Conservation (phyloP, 2,113 vertebrate species). For the Willisornis vidua region DNA sequence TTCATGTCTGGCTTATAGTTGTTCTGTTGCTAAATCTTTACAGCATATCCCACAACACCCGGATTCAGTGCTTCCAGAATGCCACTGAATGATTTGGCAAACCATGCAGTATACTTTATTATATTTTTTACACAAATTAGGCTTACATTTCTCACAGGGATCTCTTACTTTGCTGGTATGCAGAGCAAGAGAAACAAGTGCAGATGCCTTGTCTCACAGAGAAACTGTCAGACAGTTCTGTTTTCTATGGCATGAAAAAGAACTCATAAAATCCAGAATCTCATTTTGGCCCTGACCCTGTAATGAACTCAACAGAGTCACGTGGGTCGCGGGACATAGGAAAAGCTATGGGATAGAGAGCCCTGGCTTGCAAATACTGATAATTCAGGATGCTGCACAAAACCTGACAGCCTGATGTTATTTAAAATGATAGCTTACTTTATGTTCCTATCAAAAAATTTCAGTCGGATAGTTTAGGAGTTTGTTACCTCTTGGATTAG, state of each 20-base stretch:
- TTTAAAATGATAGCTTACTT: background rate
- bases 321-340: background rate
- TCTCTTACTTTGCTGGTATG: background rate
- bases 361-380: background rate
- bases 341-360: background rate
- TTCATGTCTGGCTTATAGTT: too few species aligned
- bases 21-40: too few species aligned
- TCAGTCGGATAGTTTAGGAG: background rate
- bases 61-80: too few species aligned
- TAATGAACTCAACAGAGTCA: background rate
- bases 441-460: background rate
- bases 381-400: background rate
- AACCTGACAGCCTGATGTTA: background rate
- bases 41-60: too few species aligned
- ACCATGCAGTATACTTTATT: too few species aligned
- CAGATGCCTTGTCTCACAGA: background rate
- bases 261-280: slow-evolving; percentile 29
- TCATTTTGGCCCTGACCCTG: background rate
- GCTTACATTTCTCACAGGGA: background rate
- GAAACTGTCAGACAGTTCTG: background rate
- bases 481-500: background rate
- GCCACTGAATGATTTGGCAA: too few species aligned
- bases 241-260: background rate
- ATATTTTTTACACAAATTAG: too few species aligned
- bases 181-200: background rate